Base-by-base conservation (phyloP, 1,140 invertebrate species). In the Prorops nasuta region DNA sequence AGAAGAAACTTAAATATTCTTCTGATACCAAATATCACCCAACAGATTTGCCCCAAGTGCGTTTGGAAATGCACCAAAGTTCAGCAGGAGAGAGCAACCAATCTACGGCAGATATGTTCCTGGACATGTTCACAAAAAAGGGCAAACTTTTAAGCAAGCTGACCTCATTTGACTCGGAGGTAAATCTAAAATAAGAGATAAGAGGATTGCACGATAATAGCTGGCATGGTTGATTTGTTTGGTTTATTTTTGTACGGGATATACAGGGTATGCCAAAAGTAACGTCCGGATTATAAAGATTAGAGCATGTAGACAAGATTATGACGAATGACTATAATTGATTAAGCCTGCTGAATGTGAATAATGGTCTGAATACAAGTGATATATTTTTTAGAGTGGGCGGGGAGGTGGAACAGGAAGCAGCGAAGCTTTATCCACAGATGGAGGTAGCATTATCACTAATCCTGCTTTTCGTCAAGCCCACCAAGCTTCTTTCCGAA, bases 81-180 rank as follows among this genome's bases (percentile, higher is more conserved):
- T 17, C 61, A 61, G 36, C 63, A 48, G 64, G 35, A 43, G 82
- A 78, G 17, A 84, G 85, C 37, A 81, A 81, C n/a, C 87, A 89
- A 60, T 88, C 86, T 6, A 87, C 89, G 0, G 84, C 88, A 2
- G 91, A 93, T 56, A 90, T 92, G 81, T 90, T 94, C 66, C 84
- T 91, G 58, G 91, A 94, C 62, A 88, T 94, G 79, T 84, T 94
- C 57, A 90, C 90, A 56, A 94, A 94, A 69, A 84, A 91, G 58
- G 90, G 91, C 64, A 85, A 90, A 57, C 80, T 96, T 41, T 82
- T 94, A 51, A 90, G 86, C 64, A 92, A 91, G 76, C 77, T 94
- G 34, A 91, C 90, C 6, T 94, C 92, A 0, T 86, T 93, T 54
- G 92, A 94, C 64, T 91, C 90, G 1, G 92, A 95, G 76, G 91